Percentiles rank a stretch among this genome's conserved stretches.
These are phyloP conservation scores for Acrobasis suavella DNA, from an alignment of 2,888 invertebrate genomes.

Conservation along the genomic window DNA sequence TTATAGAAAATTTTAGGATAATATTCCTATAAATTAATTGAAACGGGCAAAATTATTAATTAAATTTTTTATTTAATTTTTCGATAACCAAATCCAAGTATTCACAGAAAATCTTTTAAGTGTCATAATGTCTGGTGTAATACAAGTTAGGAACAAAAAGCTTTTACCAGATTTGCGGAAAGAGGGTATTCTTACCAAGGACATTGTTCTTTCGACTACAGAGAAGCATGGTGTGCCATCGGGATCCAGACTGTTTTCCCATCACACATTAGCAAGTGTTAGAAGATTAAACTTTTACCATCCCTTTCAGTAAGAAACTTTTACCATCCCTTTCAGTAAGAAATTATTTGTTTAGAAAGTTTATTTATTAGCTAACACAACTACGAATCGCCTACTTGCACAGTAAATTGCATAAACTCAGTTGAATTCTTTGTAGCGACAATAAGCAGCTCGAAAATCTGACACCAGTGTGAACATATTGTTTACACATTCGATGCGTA, in stretches of 20 bases:
- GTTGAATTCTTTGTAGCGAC: too few species aligned
- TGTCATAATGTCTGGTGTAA: conserved; percentile 50
- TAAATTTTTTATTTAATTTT: not conserved
- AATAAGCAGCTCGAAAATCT: too few species aligned
- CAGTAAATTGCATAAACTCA: too few species aligned
- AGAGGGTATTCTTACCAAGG: conserved; percentile 66
- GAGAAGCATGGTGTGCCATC: conserved; percentile 66
- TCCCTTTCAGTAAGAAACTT: conserved; percentile 72
- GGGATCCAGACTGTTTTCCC: conserved; percentile 81
- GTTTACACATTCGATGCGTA: too few species aligned
- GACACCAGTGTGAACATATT: too few species aligned
- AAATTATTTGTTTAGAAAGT: not conserved
- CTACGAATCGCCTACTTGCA: too few species aligned
- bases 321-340: conserved; percentile 72
- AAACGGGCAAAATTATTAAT: conserved; percentile 18
- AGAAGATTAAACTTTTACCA: conserved; percentile 72
- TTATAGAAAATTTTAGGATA: too few species aligned
- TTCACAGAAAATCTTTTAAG: conserved; percentile 21
- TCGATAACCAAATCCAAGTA: conserved; percentile 3
- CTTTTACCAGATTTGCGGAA: conserved; percentile 69
- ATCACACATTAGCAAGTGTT: conserved; percentile 83
- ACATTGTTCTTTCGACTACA: conserved; percentile 63
- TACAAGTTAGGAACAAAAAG: conserved; percentile 70
- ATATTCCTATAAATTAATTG: too few species aligned
- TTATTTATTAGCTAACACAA: too few species aligned